These are phyloP conservation scores for Chunga burmeisteri DNA, from an alignment of 2,113 vertebrate species.

Conservation along the genomic window DNA sequence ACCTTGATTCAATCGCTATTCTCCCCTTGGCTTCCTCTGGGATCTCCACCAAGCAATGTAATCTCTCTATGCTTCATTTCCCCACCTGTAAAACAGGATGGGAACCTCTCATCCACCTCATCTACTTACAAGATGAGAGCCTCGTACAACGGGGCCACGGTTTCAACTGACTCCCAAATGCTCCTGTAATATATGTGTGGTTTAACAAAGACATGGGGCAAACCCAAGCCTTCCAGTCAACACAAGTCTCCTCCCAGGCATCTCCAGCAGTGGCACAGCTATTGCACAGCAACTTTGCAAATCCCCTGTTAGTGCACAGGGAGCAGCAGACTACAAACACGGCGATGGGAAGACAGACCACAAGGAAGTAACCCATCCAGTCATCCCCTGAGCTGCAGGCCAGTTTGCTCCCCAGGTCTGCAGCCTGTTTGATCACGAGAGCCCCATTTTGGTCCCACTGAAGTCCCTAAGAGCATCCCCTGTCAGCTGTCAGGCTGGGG, in stretches of 20 bases:
- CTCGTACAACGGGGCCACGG: rapidly evolving
- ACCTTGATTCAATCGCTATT: not conserved
- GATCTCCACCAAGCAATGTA: not conserved
- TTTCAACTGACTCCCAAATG: not conserved
- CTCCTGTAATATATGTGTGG: rapidly evolving
- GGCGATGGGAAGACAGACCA: not conserved
- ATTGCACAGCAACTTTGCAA: not conserved
- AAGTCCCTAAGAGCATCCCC: not conserved
- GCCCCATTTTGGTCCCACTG: not conserved
- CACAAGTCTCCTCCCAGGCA: not conserved
- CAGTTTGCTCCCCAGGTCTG: not conserved
- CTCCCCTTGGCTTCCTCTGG: not conserved
- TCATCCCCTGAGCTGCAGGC: not conserved
- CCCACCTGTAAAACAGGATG: not conserved
- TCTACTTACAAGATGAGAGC: not conserved
- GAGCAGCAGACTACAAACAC: not conserved
- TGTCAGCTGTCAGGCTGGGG: rapidly evolving
- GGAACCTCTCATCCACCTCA: not conserved
- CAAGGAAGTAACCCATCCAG: not conserved
- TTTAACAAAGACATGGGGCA: not conserved
- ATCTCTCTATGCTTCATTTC: not conserved
- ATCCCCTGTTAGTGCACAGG: not conserved
- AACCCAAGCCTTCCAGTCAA: not conserved
- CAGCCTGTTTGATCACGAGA: not conserved
- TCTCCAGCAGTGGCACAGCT: not conserved